Conservation (phyloP, 2,888 invertebrate genomes). For the Drosophila austrosaltans region DNA sequence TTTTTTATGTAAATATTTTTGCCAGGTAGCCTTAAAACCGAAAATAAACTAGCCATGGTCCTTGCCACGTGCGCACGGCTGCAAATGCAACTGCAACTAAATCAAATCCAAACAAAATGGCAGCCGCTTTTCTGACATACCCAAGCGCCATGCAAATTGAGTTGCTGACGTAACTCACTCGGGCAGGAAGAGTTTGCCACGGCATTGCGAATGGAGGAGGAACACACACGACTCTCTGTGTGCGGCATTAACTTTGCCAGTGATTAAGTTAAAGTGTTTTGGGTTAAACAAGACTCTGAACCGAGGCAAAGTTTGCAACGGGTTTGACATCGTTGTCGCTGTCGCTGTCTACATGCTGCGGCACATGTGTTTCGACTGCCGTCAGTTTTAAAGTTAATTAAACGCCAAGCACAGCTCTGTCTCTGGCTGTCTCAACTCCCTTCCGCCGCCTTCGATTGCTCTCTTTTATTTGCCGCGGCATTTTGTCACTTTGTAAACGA, state of each 20-base stretch:
- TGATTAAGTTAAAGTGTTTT: slow-evolving; percentile 55
- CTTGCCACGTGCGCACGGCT: not conserved
- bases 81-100: slow-evolving; percentile 49
- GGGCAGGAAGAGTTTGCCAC: slow-evolving; percentile 12
- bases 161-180: slow-evolving; percentile 36
- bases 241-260: slow-evolving; percentile 34
- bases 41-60: slow-evolving; percentile 51
- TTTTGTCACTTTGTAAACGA: slow-evolving; percentile 61
- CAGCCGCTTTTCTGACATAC: slow-evolving; percentile 8
- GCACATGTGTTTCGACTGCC: slow-evolving; percentile 35
- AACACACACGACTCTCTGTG: not conserved
- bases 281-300: slow-evolving; percentile 37
- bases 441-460: not conserved
- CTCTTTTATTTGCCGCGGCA: slow-evolving; percentile 43
- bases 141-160: slow-evolving; percentile 58
- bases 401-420: slow-evolving; percentile 35
- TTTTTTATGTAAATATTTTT: slow-evolving; percentile 71
- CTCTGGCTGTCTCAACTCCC: too few relatives aligned
- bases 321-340: not conserved
- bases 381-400: slow-evolving; percentile 67
- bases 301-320: slow-evolving; percentile 12
- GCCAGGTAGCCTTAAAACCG: slow-evolving; percentile 54
- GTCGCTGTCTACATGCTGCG: not conserved
- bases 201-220: too few relatives aligned
- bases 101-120: not conserved